These are phyloP conservation scores for Tadarida brasiliensis DNA, from an alignment of 2,797 vertebrate species.

Conservation along the genomic window DNA sequence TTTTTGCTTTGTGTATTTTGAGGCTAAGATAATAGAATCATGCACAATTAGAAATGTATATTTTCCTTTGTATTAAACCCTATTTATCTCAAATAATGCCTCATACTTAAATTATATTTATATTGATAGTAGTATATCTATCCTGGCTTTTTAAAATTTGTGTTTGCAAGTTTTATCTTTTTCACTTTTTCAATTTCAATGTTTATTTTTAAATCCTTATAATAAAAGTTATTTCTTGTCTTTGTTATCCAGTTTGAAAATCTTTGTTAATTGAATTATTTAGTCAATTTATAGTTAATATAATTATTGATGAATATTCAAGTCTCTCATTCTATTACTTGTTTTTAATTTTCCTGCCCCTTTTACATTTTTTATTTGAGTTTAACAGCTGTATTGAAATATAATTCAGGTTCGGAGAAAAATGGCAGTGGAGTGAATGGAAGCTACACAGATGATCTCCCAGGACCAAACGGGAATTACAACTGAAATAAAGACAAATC, in stretches of 20 bases:
- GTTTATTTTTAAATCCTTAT: neutral
- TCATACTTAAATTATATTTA: neutral
- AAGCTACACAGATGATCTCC: no score
- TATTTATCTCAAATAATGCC: neutral
- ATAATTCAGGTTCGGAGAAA: no score
- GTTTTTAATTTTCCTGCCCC: neutral
- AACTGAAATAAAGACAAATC: no score
- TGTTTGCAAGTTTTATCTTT: neutral
- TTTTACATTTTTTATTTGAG: neutral
- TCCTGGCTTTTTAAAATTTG: neutral
- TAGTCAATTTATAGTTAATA: neutral
- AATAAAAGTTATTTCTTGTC: neutral
- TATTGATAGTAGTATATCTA: neutral
- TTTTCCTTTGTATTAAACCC: neutral
- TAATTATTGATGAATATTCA: neutral
- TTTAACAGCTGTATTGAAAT: neutral
- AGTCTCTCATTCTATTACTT: neutral
- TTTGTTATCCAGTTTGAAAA: neutral
- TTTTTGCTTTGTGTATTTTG: neutral
- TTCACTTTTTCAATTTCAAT: neutral
- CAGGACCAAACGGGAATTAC: no score
- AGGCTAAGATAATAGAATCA: neutral
- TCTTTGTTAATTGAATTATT: slow-evolving; percentile 13
- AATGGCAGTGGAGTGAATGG: no score
- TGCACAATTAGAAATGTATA: neutral